These are phyloP conservation scores for Hermaeophaga mercurialis DNA, from an alignment of 2,888 invertebrate species.

Conservation along the genomic window DNA sequence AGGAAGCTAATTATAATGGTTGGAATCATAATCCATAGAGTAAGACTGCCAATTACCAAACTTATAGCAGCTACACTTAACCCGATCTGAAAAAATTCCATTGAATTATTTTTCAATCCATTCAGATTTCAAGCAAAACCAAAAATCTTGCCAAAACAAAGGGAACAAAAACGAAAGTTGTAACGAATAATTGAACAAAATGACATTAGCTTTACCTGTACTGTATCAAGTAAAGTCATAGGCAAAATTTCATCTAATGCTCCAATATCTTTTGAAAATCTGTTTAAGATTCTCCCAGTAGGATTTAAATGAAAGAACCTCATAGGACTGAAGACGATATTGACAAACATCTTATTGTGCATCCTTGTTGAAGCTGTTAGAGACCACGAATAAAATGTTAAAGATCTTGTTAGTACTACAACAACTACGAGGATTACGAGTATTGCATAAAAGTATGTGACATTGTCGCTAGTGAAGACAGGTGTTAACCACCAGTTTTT, in stretches of 20 bases:
- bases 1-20: constrained; percentile 66
- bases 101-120: no score
- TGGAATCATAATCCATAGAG: constrained; percentile 69
- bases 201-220: constrained; percentile 47
- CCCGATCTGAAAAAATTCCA: constrained; percentile 34
- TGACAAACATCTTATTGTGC: constrained; percentile 61
- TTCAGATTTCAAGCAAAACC: no score
- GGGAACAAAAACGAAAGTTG: no score
- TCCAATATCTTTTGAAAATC: constrained; percentile 76
- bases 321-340: constrained; percentile 68
- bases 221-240: constrained; percentile 59
- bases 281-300: constrained; percentile 67
- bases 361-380: constrained; percentile 63
- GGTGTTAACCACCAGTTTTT: constrained; percentile 12
- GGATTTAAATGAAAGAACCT: constrained; percentile 74
- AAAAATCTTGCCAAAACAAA: no score
- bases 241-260: constrained; percentile 63
- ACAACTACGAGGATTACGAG: constrained; percentile 10
- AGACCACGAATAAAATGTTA: constrained; percentile 61
- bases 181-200: no score
- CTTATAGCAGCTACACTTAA: constrained; percentile 46
- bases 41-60: constrained; percentile 70
- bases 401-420: constrained; percentile 58
- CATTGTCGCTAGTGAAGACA: constrained; percentile 10
- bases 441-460: constrained; percentile 15